These are phyloP conservation scores for Tenthredo amoena DNA, from an alignment of 2,888 invertebrate genomes.

Conservation along the genomic window DNA sequence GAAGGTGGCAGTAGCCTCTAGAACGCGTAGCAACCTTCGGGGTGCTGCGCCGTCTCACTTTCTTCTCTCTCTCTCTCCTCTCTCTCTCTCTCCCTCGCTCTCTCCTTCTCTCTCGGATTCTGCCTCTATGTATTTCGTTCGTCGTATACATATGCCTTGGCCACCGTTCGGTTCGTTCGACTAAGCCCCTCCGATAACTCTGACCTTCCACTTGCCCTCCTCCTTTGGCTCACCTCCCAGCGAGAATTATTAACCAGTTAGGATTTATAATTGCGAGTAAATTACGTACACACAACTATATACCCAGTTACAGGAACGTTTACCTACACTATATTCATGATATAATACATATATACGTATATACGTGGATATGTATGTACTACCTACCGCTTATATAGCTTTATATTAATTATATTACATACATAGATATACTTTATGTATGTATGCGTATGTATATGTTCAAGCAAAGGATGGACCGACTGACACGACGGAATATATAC, in stretches of 20 bases:
- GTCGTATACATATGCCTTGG: not conserved
- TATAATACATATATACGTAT: no score
- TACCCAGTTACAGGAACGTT: not conserved
- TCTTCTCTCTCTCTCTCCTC: constrained; percentile 32
- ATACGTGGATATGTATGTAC: not conserved
- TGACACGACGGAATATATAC: not conserved
- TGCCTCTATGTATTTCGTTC: constrained; percentile 5
- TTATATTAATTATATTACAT: not conserved
- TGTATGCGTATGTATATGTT: not conserved
- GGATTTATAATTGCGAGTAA: constrained; percentile 38
- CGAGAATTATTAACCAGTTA: constrained; percentile 42
- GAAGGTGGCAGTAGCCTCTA: not conserved
- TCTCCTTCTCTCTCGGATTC: not conserved
- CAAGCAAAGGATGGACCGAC: not conserved
- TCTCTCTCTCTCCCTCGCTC: not conserved
- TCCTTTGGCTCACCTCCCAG: constrained; percentile 19
- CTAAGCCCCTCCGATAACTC: constrained; percentile 20
- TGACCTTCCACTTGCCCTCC: constrained; percentile 40
- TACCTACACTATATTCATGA: not conserved
- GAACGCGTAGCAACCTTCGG: constrained; percentile 16
- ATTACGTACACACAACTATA: not conserved
- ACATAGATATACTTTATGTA: not conserved
- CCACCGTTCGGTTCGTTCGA: not conserved
- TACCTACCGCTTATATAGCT: not conserved
- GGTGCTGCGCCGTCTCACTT: constrained; percentile 15